Percentiles rank a stretch among this genome's conserved stretches.
phyloP scores from a whole-genome alignment of 2,888 invertebrate species.

The Sinelater perroti region DNA sequence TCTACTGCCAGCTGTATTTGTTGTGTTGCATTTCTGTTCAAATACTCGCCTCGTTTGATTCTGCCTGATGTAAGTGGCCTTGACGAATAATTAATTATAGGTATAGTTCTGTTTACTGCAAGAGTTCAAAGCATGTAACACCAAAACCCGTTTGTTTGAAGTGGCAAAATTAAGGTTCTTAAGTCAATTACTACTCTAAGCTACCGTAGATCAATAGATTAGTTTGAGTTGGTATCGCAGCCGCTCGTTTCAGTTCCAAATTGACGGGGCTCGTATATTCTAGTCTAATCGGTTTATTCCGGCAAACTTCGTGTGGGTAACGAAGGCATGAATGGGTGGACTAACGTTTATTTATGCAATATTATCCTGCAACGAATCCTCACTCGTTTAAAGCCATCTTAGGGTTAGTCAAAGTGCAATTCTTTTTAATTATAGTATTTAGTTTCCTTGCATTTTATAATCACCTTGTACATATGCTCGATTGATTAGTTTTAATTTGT shows the following conservation, averaged over 20 bases:
- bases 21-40: neutral
- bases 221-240: no score
- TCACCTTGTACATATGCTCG: conserved; percentile 17
- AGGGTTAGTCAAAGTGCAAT: conserved; percentile 22
- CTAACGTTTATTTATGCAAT: conserved; percentile 19
- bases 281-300: no score
- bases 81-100: neutral
- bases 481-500: conserved; percentile 24
- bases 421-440: conserved; percentile 25
- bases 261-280: no score
- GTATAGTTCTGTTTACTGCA: no score
- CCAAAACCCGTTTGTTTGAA: conserved; percentile 2
- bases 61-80: no score
- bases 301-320: no score
- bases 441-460: conserved; percentile 27
- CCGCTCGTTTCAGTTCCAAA: no score
- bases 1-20: neutral
- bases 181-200: conserved; percentile 12
- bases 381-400: conserved; percentile 6
- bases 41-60: no score
- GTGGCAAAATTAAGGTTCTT: neutral
- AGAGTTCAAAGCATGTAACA: conserved; percentile 1
- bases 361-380: conserved; percentile 6
- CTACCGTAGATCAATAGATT: no score
- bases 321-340: no score